phyloP scores from a whole-genome alignment of 2,888 invertebrate species.

The Nephrocerus scutellatus region DNA sequence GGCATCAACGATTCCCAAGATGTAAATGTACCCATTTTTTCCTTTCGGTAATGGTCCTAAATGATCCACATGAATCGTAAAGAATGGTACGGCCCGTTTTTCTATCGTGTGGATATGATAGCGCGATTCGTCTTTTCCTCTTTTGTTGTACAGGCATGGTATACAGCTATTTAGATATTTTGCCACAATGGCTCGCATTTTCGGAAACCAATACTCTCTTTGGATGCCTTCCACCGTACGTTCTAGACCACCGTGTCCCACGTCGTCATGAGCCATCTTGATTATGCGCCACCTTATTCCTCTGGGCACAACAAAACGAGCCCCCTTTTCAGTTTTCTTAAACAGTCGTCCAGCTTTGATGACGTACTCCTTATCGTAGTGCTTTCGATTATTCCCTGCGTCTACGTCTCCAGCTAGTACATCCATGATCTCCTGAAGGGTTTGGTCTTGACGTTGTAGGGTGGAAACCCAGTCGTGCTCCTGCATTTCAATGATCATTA shows the following conservation, averaged over 20 bases:
- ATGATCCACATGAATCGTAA: slow-evolving; percentile 11
- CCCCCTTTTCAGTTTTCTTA: slow-evolving; percentile 2
- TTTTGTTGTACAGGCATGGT: background rate
- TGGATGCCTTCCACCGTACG: slow-evolving; percentile 5
- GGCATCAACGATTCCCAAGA: slow-evolving; percentile 3
- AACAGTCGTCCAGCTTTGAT: too few relatives aligned
- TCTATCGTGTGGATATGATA: too few relatives aligned
- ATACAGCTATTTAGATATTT: background rate
- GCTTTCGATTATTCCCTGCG: background rate
- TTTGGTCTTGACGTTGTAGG: too few relatives aligned
- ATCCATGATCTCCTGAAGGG: too few relatives aligned
- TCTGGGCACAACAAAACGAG: slow-evolving; percentile 2
- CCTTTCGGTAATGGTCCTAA: slow-evolving; percentile 10
- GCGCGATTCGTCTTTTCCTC: too few relatives aligned
- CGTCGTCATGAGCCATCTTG: slow-evolving; percentile 8
- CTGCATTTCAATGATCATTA: background rate
- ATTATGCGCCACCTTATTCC: slow-evolving; percentile 5
- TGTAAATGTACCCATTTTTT: slow-evolving; percentile 4
- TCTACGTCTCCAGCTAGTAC: background rate
- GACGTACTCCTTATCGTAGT: too few relatives aligned
- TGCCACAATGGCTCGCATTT: background rate
- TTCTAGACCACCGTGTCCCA: slow-evolving; percentile 8
- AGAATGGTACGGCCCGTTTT: slow-evolving; percentile 15
- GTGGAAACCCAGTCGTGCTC: too few relatives aligned
- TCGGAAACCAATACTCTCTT: too few relatives aligned